phyloP scores from a whole-genome alignment of 1,140 invertebrate species.

The Eriosoma lanigerum region DNA sequence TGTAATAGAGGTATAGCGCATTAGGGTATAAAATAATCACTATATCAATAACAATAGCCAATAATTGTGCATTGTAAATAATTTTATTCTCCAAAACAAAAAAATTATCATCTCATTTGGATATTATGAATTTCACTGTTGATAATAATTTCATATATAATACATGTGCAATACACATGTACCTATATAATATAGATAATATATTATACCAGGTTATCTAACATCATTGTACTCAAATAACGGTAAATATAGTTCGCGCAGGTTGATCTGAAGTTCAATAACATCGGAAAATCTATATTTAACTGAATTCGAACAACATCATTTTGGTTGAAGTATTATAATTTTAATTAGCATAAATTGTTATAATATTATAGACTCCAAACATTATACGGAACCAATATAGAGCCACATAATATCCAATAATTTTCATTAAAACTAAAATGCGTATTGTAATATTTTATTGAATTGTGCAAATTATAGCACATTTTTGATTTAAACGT shows the following conservation, averaged over 20 bases:
- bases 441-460: too few species aligned
- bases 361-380: too few species aligned
- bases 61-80: not conserved
- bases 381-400: too few species aligned
- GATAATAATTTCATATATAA: constrained; percentile 24
- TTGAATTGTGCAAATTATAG: too few species aligned
- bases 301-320: constrained; percentile 3
- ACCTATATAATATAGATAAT: too few species aligned
- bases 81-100: not conserved
- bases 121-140: not conserved
- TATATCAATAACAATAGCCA: too few species aligned
- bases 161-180: not conserved
- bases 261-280: constrained; percentile 31
- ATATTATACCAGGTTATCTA: constrained; percentile 8
- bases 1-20: too few species aligned
- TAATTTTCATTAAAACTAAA: too few species aligned
- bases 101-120: constrained; percentile 19
- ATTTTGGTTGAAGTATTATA: not conserved
- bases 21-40: too few species aligned
- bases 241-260: constrained; percentile 23
- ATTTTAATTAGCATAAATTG: not conserved
- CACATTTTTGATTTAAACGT: too few species aligned
- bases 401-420: too few species aligned
- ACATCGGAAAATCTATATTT: constrained; percentile 15
- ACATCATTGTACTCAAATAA: constrained; percentile 1